Evolutionary conservation across 2,888 invertebrate genomes (phyloP), one percentile per base, ranked within the genome.

Genomic region (Stenurella melanura): DNA sequence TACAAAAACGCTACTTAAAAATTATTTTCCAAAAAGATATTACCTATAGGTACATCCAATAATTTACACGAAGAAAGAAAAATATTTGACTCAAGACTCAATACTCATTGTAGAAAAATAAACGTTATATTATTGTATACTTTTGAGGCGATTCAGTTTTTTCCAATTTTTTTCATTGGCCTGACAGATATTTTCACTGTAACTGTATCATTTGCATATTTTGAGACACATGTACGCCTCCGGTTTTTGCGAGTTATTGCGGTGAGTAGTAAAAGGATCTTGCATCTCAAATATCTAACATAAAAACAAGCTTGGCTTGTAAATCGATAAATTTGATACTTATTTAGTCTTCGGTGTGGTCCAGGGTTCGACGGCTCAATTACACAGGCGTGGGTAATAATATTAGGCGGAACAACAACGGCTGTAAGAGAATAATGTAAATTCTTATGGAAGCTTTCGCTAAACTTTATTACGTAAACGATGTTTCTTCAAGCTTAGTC

Each of bases 401-500:
- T 64, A n/a, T 42, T 64, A 30, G 18, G 42, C 19, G 38, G 17
- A 64, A 64, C 42, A 42, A 18, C 42, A 30, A 4, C 30, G 18
- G 42, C 12, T 6, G n/a, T 50, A 64, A 21, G 64, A 15, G 38
- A 38, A 64, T 64, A 64, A 64, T 38, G 42, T 11, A 64, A 42
- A 64, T 38, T 64, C n/a, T 38, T 9, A 10, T 64, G 30, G 42
- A 64, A 64, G 42, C 64, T 42, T 42, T 64, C 50, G 50, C 50
- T 50, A n/a, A 50, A 50, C 50, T 17, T 50, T 50, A 12, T 50
- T 50, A 50, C 18, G 11, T 19, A 21, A 12, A 11, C 64, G 42
- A 19, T n/a, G 54, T 67, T 67, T 56, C 56, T 67, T 67, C 56
- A 56, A 56, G 67, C 67, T 38, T 67, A 67, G 19, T 56, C 21